A percentile compares a stretch with the other conserved stretches of the same genome.
Conservation (phyloP, 2,888 invertebrate species). For the Synergus gifuensis region DNA sequence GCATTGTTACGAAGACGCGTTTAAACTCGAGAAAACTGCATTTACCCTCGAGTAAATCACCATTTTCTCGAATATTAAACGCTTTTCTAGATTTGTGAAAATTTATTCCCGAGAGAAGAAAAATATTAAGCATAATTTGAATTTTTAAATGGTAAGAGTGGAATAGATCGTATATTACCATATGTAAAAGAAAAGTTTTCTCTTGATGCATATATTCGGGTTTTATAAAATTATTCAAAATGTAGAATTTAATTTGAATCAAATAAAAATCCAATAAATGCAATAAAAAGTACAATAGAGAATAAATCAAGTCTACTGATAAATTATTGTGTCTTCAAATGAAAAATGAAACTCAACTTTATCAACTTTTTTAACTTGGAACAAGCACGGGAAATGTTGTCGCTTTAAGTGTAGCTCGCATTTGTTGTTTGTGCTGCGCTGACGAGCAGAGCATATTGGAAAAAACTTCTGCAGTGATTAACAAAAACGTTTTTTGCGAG, state of each 20-base stretch:
- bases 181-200: background rate
- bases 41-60: background rate
- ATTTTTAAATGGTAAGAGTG: no score
- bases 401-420: background rate
- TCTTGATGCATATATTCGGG: background rate
- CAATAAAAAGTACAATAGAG: no score
- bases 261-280: no score
- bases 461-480: constrained; percentile 36
- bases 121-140: no score
- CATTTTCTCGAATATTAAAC: background rate
- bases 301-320: no score
- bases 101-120: no score
- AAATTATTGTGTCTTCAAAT: no score
- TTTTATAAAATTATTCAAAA: no score
- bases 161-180: no score
- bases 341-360: background rate
- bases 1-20: constrained; percentile 9
- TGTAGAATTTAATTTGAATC: no score
- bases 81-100: no score
- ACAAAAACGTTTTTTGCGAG: constrained; percentile 19
- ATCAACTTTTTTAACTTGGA: background rate
- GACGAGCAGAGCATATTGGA: background rate
- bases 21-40: background rate
- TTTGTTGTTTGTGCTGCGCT: background rate
- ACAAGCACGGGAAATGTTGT: background rate